These are phyloP conservation scores for Ptyas mucosa DNA, from an alignment of 2,113 vertebrate species.

Conservation along the genomic window DNA sequence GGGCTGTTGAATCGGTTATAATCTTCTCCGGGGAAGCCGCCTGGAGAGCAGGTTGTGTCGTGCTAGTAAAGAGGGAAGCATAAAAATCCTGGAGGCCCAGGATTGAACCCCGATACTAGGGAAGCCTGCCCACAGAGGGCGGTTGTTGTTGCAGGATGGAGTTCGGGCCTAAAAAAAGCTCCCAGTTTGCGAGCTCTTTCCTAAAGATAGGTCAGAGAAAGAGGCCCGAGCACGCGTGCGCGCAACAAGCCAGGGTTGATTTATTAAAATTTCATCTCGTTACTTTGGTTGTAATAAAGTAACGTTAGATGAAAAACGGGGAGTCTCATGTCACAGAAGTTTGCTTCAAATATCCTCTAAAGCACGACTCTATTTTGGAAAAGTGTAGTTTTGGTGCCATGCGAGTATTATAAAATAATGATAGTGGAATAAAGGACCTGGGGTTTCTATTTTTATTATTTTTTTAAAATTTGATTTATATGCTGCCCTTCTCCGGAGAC, in stretches of 20 bases:
- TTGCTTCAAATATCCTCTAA: not conserved
- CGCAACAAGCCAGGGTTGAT: not conserved
- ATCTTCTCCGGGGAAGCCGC: not conserved
- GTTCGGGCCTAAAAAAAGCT: not conserved
- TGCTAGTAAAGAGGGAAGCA: not conserved
- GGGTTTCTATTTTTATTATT: not conserved
- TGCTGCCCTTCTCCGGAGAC: too few relatives aligned
- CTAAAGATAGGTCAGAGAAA: not conserved
- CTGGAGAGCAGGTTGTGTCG: rapidly evolving
- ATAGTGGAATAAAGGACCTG: not conserved
- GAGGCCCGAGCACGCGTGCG: not conserved
- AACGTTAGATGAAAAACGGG: too few relatives aligned
- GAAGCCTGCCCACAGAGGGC: not conserved
- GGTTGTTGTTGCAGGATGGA: not conserved
- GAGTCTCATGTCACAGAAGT: not conserved
- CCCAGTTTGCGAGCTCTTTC: not conserved
- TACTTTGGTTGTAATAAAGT: too few relatives aligned
- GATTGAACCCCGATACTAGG: not conserved
- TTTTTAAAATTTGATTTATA: too few relatives aligned
- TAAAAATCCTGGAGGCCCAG: not conserved
- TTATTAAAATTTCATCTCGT: too few relatives aligned
- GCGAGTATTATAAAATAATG: not conserved
- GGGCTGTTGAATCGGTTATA: constrained; percentile 5
- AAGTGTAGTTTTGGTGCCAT: not conserved
- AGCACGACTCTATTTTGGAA: not conserved